These are phyloP conservation scores for Druon quercuslanigerum DNA, from an alignment of 1,140 invertebrate species.

Conservation along the genomic window DNA sequence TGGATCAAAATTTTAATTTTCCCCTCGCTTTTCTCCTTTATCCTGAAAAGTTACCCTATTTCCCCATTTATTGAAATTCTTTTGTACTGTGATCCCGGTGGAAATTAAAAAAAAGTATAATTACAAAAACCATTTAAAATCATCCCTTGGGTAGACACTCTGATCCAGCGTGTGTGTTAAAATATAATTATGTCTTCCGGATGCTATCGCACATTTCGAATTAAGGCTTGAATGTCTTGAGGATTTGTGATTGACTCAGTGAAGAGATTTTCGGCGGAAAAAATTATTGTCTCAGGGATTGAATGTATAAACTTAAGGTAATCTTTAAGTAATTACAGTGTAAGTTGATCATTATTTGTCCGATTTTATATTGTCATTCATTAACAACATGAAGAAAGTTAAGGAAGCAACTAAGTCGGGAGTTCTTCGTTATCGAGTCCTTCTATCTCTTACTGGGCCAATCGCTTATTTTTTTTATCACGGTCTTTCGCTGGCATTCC, in stretches of 20 bases:
- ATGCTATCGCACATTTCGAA: conserved; percentile 18
- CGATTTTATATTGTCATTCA: not conserved
- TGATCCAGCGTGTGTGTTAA: not conserved
- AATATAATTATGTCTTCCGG: conserved; percentile 17
- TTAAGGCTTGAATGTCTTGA: conserved; percentile 18
- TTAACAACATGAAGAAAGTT: not conserved
- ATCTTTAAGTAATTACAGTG: not conserved
- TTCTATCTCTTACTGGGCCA: not conserved
- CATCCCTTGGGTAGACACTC: too few relatives aligned
- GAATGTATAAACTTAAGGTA: conserved; percentile 16
- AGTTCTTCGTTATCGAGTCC: not conserved
- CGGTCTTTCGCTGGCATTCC: conserved; percentile 13
- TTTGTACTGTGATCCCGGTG: too few relatives aligned
- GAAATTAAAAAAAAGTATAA: too few relatives aligned
- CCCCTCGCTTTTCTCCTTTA: too few relatives aligned
- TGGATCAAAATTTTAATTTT: too few relatives aligned
- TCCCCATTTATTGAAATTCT: too few relatives aligned
- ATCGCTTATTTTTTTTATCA: conserved; percentile 9
- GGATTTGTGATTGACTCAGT: conserved; percentile 18
- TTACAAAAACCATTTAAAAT: too few relatives aligned
- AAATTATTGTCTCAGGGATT: conserved; percentile 24
- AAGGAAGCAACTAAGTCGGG: not conserved
- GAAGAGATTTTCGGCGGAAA: not conserved
- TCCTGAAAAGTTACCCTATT: too few relatives aligned
- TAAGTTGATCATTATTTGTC: not conserved